A percentile compares a stretch with the other conserved stretches of the same genome.
These are phyloP conservation scores for Cataglyphis livida DNA, from an alignment of 2,888 invertebrate species.

Conservation along the genomic window DNA sequence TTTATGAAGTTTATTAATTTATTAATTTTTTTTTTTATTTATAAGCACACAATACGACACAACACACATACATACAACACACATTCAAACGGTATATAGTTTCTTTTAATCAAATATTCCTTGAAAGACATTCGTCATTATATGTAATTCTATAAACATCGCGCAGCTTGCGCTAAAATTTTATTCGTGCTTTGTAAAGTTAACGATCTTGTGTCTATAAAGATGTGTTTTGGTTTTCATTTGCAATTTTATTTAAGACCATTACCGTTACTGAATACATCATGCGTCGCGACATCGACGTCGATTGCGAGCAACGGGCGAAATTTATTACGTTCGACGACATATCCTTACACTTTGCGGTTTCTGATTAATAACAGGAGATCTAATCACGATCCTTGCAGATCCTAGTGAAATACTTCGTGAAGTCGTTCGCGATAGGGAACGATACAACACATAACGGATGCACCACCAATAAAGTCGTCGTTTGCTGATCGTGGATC, in stretches of 20 bases:
- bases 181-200: conserved; percentile 30
- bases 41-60: conserved; percentile 1
- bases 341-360: conserved; percentile 38
- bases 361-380: conserved; percentile 41
- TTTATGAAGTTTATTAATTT: conserved; percentile 22
- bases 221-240: conserved; percentile 17
- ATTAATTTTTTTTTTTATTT: conserved; percentile 20
- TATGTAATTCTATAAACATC: conserved; percentile 8
- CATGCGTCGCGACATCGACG: conserved; percentile 8
- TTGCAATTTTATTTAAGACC: neutral
- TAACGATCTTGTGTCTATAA: neutral
- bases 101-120: conserved; percentile 10
- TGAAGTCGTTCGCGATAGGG: conserved; percentile 63
- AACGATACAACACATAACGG: conserved; percentile 59
- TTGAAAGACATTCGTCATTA: neutral
- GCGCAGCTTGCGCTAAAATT: neutral
- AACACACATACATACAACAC: neutral
- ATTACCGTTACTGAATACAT: neutral
- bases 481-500: conserved; percentile 66
- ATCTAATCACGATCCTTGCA: conserved; percentile 43
- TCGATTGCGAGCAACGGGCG: conserved; percentile 29
- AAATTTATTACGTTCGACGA: conserved; percentile 37
- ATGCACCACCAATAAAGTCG: conserved; percentile 47
- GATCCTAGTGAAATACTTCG: conserved; percentile 55
- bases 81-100: neutral